Percentiles rank a stretch among this genome's conserved stretches.
Evolutionary conservation across 2,888 invertebrate genomes (phyloP).

Genomic region (Capitulum mitella): DNA sequence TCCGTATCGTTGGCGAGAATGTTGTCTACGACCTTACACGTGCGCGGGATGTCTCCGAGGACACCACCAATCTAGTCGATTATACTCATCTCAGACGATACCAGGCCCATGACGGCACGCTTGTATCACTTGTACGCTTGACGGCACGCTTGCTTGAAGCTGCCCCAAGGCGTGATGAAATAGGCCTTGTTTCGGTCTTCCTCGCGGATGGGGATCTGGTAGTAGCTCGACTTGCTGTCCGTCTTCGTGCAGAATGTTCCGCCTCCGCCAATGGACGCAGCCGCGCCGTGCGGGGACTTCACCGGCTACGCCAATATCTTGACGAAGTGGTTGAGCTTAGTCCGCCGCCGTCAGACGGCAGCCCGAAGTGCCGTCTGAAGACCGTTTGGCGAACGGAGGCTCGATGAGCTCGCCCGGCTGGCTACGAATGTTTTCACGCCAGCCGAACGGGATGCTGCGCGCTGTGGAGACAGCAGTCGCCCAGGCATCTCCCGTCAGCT

Average conservation of each 20-base stretch:
- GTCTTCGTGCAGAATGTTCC: neutral
- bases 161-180: neutral
- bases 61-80: neutral
- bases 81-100: neutral
- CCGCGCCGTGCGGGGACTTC: neutral
- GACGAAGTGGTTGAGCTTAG: neutral
- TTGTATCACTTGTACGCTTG: no score
- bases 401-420: no score
- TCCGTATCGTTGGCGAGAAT: neutral
- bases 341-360: neutral
- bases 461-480: neutral
- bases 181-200: neutral
- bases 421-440: no score
- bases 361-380: neutral
- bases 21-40: neutral
- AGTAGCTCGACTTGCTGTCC: neutral
- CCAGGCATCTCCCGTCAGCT: neutral
- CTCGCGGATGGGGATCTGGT: neutral
- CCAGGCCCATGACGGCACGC: neutral
- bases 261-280: neutral
- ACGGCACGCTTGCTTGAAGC: neutral
- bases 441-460: neutral
- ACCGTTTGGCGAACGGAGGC: no score
- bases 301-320: neutral
- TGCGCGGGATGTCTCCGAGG: neutral